Conservation (phyloP, 2,113 vertebrate genomes). For the Microtus ochrogaster region DNA sequence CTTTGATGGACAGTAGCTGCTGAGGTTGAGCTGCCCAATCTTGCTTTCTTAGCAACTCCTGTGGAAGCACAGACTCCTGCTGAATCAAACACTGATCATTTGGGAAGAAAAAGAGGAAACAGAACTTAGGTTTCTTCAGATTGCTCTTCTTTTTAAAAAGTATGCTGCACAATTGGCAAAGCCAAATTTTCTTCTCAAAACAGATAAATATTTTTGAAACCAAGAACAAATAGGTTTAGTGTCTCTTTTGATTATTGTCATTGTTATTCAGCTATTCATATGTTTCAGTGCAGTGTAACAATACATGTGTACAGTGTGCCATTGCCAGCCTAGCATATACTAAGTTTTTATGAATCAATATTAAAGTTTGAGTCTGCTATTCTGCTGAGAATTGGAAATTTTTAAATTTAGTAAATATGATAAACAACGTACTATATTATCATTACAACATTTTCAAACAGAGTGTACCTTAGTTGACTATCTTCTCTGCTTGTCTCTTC, state of each 20-base stretch:
- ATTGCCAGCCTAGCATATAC: no score
- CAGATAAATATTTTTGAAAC: neutral
- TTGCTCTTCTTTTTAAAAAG: no score
- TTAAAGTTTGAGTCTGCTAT: neutral
- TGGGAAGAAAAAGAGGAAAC: neutral
- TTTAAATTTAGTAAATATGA: neutral
- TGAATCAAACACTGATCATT: neutral
- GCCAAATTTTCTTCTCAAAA: neutral
- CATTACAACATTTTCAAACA: neutral
- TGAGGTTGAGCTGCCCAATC: neutral
- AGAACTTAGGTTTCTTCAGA: neutral
- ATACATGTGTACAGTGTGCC: neutral
- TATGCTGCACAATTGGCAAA: neutral
- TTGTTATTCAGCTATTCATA: neutral
- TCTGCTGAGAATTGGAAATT: neutral
- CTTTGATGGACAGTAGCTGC: neutral
- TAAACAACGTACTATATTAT: neutral
- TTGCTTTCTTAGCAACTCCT: neutral
- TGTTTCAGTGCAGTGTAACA: rapidly evolving
- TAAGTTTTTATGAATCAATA: no score
- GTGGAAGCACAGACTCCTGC: neutral
- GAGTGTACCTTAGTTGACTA: neutral
- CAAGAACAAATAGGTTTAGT: neutral
- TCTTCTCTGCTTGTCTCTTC: neutral
- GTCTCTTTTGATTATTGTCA: neutral